Conservation (phyloP, 2,113 vertebrate genomes). For the Oreocharis arfaki region DNA sequence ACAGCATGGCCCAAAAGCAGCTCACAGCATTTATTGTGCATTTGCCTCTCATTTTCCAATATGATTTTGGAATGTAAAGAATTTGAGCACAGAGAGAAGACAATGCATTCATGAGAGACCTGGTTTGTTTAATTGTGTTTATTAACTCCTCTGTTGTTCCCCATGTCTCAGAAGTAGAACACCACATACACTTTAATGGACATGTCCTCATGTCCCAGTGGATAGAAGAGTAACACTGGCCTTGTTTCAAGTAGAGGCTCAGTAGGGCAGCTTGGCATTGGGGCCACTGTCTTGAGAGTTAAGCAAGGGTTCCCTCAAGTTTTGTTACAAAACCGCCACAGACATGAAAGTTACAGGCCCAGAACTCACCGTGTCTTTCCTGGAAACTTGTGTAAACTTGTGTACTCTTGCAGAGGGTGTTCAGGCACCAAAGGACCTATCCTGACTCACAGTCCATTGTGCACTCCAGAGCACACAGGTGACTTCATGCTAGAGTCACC, state of each 20-base stretch:
- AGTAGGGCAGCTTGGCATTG: neutral
- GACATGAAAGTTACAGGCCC: neutral
- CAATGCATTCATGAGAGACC: constrained; percentile 28
- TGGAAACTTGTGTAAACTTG: fast-evolving
- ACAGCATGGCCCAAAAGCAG: neutral
- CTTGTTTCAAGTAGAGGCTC: neutral
- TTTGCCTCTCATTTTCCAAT: constrained; percentile 29
- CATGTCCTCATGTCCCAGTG: neutral
- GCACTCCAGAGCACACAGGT: neutral
- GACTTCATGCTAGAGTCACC: neutral
- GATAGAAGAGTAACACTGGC: neutral
- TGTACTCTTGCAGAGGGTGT: neutral
- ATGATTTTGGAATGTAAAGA: constrained; percentile 32
- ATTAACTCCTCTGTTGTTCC: constrained; percentile 21
- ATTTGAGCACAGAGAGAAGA: constrained; percentile 15
- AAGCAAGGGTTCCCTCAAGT: neutral
- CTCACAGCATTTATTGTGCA: neutral
- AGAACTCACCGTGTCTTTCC: neutral
- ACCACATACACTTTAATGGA: neutral
- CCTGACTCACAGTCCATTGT: neutral
- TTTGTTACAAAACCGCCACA: neutral
- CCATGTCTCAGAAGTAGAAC: neutral
- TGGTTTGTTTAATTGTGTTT: constrained; percentile 46
- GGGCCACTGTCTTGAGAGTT: neutral
- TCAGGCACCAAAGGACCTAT: neutral